Evolutionary conservation across 2,888 invertebrate genomes (phyloP), one percentile per base, ranked within the genome.

Genomic region (Macaria liturata): DNA sequence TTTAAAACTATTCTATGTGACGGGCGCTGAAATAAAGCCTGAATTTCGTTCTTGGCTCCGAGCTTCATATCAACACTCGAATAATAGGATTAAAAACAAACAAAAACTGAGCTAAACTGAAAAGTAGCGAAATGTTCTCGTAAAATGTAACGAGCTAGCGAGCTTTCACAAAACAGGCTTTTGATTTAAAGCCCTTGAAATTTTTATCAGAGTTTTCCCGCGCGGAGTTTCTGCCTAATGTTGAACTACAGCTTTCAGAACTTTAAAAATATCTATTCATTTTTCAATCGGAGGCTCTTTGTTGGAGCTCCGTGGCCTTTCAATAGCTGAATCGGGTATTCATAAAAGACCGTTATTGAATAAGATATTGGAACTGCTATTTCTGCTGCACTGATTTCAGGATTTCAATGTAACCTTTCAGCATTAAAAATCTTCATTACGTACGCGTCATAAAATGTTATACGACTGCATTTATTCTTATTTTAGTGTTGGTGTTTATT

Each of bases 131-230:
- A 74, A 71, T 63, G 68, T 61, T 59, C 62, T 69, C 70, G 69
- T 75, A 70, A 76, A 74, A 74, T 68, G 69, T 68, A 71, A 72
- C 54, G 59, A 52, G 69, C 62, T 63, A 65, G 68, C 63, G 66
- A 61, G 57, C 48, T 63, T 49, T 51, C 64, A 56, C 65, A 68
- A 71, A 70, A 74, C 69, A 68, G 62, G 68, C 70, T 75, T 81
- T 76, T 76, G 72, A 78, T 80, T 79, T 72, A 77, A 78, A 73
- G 64, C 68, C 68, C 59, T 67, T 78, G 70, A 72, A 76, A 72
- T 72, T 80, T 78, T 77, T 76, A 81, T 76, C 72, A 75, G 67
- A 66, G 50, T 66, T 62, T 61, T 55, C 50, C 48, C 9, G 49
- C 42, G 59, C 61, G 45, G 37, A 40, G 44, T 54, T 42, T 50